Percentiles rank a stretch among this genome's conserved stretches.
These are phyloP conservation scores for Sminthurinus signatus DNA, from an alignment of 1,140 invertebrate species.

Conservation along the genomic window DNA sequence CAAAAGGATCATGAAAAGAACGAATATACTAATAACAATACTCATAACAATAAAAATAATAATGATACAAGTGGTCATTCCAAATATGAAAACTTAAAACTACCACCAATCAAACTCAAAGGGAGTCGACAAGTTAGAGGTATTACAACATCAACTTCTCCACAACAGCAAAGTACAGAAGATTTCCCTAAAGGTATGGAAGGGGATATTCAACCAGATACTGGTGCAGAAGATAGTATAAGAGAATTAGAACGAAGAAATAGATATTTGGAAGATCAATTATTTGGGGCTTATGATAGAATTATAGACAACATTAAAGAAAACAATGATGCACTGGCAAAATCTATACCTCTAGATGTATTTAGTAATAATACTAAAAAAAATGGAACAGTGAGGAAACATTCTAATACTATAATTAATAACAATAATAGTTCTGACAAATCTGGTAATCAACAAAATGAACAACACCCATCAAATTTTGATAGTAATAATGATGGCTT, in stretches of 20 bases:
- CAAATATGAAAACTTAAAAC: constrained; percentile 2
- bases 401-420: neutral
- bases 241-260: constrained; percentile 4
- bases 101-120: neutral
- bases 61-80: no score
- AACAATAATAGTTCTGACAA: neutral
- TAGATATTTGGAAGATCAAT: neutral
- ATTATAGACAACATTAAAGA: neutral
- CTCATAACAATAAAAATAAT: no score
- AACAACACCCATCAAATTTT: no score
- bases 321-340: neutral
- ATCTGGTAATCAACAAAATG: neutral
- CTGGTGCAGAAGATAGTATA: neutral
- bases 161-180: neutral
- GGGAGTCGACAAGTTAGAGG: neutral
- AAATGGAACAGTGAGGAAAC: neutral
- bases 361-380: neutral
- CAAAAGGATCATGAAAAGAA: no score
- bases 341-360: neutral
- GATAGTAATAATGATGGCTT: neutral
- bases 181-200: constrained; percentile 2
- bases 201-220: constrained; percentile 1
- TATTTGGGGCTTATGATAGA: constrained; percentile 15
- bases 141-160: neutral
- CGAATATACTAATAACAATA: no score